Evolutionary conservation across 1,140 invertebrate genomes (phyloP).

Genomic region (Pomacea maculata): DNA sequence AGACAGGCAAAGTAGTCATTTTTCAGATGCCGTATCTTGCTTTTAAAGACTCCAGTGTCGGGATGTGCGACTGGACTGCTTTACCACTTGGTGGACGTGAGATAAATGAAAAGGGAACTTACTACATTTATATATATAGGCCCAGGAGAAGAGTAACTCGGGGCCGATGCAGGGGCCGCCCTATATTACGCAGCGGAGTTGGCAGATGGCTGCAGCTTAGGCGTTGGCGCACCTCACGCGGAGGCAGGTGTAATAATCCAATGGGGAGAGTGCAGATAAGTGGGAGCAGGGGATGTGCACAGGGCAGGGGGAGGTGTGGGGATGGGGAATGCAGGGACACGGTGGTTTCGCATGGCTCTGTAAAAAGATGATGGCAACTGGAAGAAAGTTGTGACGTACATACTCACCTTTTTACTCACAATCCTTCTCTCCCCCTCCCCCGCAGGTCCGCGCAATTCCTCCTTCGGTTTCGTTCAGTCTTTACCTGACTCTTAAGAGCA

Average conservation of each 20-base stretch:
- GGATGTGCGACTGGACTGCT: not conserved
- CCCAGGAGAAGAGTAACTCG: not conserved
- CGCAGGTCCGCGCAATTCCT: too few relatives aligned
- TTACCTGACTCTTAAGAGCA: too few relatives aligned
- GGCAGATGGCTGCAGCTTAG: not conserved
- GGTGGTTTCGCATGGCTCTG: not conserved
- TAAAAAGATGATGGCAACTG: not conserved
- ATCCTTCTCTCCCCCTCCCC: too few relatives aligned
- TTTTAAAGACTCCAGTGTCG: too few relatives aligned
- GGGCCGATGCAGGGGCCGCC: not conserved
- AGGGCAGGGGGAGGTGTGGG: not conserved
- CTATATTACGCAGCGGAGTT: not conserved
- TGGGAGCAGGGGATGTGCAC: not conserved
- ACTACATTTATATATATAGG: not conserved
- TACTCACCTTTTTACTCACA: not conserved
- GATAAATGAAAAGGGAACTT: not conserved
- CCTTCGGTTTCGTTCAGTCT: too few relatives aligned
- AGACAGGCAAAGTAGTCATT: too few relatives aligned
- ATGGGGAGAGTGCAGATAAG: too few relatives aligned
- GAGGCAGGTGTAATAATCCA: conserved; percentile 2
- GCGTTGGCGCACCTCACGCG: not conserved
- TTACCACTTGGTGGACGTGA: not conserved
- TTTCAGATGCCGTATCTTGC: too few relatives aligned
- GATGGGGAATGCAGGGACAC: not conserved
- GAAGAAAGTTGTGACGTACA: not conserved